Percentiles rank a stretch among this genome's conserved stretches.
Evolutionary conservation across 2,888 invertebrate species (phyloP).

Genomic region (Spodoptera littoralis): DNA sequence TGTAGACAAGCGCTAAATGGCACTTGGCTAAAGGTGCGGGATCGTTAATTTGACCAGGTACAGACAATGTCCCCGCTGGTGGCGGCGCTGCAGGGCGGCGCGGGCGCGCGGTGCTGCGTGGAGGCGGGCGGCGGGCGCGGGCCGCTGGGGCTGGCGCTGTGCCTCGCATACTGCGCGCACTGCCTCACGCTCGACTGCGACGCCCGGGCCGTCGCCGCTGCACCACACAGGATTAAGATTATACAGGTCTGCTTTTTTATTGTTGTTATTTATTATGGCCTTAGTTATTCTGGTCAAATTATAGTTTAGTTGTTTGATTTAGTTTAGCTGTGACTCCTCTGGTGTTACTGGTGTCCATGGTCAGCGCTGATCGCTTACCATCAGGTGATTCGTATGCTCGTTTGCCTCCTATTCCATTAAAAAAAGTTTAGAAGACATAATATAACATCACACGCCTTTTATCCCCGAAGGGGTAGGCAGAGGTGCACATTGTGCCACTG

Average conservation of each 20-base stretch:
- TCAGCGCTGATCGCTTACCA: too few species aligned
- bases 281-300: too few species aligned
- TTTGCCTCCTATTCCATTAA: too few species aligned
- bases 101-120: conserved; percentile 92
- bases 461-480: too few species aligned
- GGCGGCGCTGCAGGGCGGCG: conserved; percentile 88
- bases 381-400: too few species aligned
- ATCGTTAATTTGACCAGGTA: conserved; percentile 76
- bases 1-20: too few species aligned
- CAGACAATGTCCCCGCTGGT: conserved; percentile 90
- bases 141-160: conserved; percentile 93
- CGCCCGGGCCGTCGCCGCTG: conserved; percentile 75
- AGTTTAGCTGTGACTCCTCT: background rate
- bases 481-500: too few species aligned
- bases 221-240: conserved; percentile 90
- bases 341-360: background rate
- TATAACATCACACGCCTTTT: too few species aligned
- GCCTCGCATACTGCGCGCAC: conserved; percentile 91
- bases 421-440: too few species aligned
- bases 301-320: too few species aligned
- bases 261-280: background rate
- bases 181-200: conserved; percentile 95
- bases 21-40: too few species aligned
- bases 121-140: conserved; percentile 98
- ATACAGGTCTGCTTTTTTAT: conserved; percentile 70